A percentile compares a stretch with the other conserved stretches of the same genome.
These are phyloP conservation scores for Eilema sororculum DNA, from an alignment of 2,888 invertebrate species.

Conservation along the genomic window DNA sequence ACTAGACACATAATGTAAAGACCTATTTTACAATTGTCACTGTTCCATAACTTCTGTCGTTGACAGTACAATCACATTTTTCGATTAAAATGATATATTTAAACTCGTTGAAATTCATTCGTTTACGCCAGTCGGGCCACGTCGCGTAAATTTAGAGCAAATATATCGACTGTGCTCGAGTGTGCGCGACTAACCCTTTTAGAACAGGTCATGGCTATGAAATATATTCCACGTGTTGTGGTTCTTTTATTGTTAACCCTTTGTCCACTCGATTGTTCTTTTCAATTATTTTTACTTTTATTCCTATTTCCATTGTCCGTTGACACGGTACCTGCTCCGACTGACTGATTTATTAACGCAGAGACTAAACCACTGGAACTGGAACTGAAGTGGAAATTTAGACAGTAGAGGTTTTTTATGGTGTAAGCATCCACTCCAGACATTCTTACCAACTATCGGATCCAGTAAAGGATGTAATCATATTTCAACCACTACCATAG, in stretches of 20 bases:
- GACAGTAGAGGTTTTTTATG: too few species aligned
- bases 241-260: background rate
- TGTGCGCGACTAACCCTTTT: conserved; percentile 22
- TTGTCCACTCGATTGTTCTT: background rate
- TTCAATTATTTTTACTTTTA: background rate
- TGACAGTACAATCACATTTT: background rate
- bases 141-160: conserved; percentile 37
- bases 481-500: too few species aligned
- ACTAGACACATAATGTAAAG: too few species aligned
- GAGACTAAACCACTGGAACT: too few species aligned
- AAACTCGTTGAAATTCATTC: background rate
- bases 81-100: background rate
- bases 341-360: background rate
- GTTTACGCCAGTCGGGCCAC: conserved; percentile 14
- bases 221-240: background rate
- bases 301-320: background rate
- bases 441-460: too few species aligned
- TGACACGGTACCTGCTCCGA: background rate
- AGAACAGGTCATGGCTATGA: conserved; percentile 25
- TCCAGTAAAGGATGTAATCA: too few species aligned
- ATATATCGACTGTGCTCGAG: conserved; percentile 33
- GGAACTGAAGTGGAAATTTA: too few species aligned
- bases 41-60: too few species aligned
- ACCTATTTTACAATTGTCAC: too few species aligned
- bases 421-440: too few species aligned